A percentile compares a stretch with the other conserved stretches of the same genome.
Conservation (phyloP, 2,797 vertebrate species). For the Coendou prehensilis region DNA sequence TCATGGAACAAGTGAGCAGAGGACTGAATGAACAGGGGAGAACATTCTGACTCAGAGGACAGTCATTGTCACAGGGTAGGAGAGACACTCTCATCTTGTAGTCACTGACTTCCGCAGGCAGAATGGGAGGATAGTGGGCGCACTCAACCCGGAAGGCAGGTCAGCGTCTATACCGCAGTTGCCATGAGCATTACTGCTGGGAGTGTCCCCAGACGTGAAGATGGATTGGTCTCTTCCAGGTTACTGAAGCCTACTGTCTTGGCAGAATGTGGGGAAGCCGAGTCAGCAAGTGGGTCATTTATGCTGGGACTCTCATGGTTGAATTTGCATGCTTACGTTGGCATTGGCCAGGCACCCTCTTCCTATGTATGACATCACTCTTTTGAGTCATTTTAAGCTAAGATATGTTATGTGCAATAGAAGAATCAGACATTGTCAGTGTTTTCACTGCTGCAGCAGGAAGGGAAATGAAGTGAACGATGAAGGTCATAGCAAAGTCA, state of each 20-base stretch:
- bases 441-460: neutral
- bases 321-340: neutral
- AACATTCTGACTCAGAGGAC: conserved; percentile 1
- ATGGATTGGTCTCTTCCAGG: neutral
- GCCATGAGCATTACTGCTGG: neutral
- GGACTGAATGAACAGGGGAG: neutral
- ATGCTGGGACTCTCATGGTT: neutral
- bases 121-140: neutral
- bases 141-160: neutral
- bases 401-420: conserved; percentile 11
- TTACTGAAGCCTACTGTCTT: neutral
- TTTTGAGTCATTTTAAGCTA: neutral
- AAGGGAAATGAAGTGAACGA: neutral
- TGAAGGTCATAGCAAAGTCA: neutral
- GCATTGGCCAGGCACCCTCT: neutral
- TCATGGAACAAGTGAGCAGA: neutral
- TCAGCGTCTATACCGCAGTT: neutral
- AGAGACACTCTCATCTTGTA: neutral
- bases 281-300: neutral
- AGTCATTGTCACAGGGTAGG: neutral
- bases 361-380: neutral
- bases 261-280: neutral
- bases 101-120: neutral
- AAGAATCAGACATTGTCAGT: neutral
- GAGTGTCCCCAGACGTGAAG: neutral